Conservation (phyloP, 2,113 vertebrate genomes). For the Triplophysa rosa region DNA sequence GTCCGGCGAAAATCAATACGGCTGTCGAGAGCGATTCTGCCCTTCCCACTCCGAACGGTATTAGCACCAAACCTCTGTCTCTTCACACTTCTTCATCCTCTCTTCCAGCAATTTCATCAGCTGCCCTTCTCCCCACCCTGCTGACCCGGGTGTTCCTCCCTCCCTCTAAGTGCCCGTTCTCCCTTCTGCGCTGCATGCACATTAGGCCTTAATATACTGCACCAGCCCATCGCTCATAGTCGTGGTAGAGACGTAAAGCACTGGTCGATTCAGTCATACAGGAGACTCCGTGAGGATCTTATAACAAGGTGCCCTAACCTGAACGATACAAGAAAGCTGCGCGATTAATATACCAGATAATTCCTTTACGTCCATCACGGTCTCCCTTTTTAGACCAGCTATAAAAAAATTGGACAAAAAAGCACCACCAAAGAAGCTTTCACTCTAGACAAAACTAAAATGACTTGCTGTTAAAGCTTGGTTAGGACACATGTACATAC, state of each 20-base stretch:
- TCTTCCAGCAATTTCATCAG: constrained; percentile 78
- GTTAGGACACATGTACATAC: no score
- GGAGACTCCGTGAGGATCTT: neutral
- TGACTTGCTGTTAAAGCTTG: no score
- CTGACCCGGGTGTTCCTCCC: constrained; percentile 62
- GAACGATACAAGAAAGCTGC: neutral
- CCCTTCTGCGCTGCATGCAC: constrained; percentile 35
- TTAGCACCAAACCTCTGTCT: constrained; percentile 81
- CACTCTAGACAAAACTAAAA: no score
- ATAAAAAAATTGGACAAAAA: no score
- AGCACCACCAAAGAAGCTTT: no score
- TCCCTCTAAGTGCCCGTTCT: constrained; percentile 41
- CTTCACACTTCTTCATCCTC: constrained; percentile 77
- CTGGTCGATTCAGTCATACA: neutral
- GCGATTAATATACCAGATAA: neutral
- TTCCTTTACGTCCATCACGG: neutral
- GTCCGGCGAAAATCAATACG: constrained; percentile 99
- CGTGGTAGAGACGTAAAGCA: constrained; percentile 10
- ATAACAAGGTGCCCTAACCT: neutral
- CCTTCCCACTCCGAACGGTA: constrained; percentile 76
- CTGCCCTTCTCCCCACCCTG: constrained; percentile 79
- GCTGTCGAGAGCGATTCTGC: constrained; percentile 98
- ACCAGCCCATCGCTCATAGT: constrained; percentile 12
- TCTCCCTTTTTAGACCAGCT: neutral
- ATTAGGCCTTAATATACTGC: constrained; percentile 41